Evolutionary conservation across 2,888 invertebrate genomes (phyloP), one percentile per base, ranked within the genome.

Genomic region (Cataglyphis albicans): DNA sequence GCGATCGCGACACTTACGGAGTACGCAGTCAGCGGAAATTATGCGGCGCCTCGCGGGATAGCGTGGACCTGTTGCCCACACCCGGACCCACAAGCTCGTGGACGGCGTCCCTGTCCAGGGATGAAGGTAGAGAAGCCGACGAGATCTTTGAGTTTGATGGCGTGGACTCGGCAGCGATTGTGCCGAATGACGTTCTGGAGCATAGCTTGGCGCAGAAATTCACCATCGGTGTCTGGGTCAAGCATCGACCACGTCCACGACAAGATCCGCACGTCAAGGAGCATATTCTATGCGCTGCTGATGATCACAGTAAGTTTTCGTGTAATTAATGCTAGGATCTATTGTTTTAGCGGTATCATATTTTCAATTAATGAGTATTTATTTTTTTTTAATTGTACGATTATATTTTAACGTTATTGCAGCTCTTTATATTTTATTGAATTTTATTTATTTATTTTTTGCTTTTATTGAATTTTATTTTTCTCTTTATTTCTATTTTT

Each of bases 91-190:
- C 91, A 0, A 89, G 93, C 0, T 86, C 92, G 7, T 96, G 96
- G 96, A 96, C 96, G 3, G 95, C 95, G n/a, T 93, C 95, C 9
- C 93, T 96, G 18, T 96, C 96, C 0, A 95, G 96, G 0, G 96
- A 96, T 89, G 96, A 96, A 86, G 96, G 96, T 7, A 95, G 96
- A 81, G 98, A 98, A 92, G 97, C 97, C 72, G 98, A 98, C 93
- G 98, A 98, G 92, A 98, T 99, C 95, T 99, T 98, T 95, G 98
- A 98, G 93, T 99, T 99, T 95, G 99, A 99, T 95, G 99, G 99
- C 21, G 96, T 96, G 59, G 97, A 97, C 78, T 98, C 98, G 0
- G 98, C 99, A 0, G 97, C 98, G 0, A 97, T 98, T 44, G 97
- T 99, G 21, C 98, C 98, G 0, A 96, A 96, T 90, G 95, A 96